phyloP scores from a whole-genome alignment of 1,140 invertebrate genomes.

The Oreohelix idahoensis region DNA sequence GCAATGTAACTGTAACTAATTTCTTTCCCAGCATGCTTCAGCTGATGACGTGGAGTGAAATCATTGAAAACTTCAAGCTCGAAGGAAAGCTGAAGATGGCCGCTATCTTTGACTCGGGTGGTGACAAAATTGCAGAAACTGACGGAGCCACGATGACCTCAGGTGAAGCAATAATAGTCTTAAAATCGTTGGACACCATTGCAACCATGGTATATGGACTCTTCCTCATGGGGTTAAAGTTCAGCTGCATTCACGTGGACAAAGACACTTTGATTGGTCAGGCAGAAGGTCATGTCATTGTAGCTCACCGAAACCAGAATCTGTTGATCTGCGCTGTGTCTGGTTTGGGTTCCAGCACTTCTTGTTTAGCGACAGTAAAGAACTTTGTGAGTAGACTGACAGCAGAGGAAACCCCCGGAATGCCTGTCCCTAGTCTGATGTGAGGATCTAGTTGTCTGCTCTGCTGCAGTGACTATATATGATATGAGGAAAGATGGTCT shows the following conservation, averaged over 20 bases:
- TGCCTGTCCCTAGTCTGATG: conserved; percentile 40
- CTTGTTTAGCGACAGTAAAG: conserved; percentile 44
- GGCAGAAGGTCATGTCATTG: conserved; percentile 36
- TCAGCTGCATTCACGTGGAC: conserved; percentile 47
- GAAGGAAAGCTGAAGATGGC: conserved; percentile 51
- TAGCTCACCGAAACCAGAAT: conserved; percentile 44
- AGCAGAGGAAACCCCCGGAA: conserved; percentile 36
- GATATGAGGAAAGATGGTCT: too few species aligned
- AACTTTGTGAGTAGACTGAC: conserved; percentile 42
- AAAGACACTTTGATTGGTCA: conserved; percentile 45
- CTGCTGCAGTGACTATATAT: too few species aligned
- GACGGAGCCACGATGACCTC: conserved; percentile 33
- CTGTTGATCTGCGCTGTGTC: conserved; percentile 47
- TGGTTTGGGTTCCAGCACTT: conserved; percentile 11
- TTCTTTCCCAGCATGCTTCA: conserved; percentile 42
- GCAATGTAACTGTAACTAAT: too few species aligned
- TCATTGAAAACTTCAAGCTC: conserved; percentile 44
- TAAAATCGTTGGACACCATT: conserved; percentile 26
- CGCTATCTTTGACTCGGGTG: conserved; percentile 46
- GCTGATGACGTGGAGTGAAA: conserved; percentile 53
- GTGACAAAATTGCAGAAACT: conserved; percentile 45
- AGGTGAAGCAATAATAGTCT: conserved; percentile 27
- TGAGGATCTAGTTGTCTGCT: too few species aligned
- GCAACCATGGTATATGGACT: conserved; percentile 41
- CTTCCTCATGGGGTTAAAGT: conserved; percentile 40